Evolutionary conservation across 2,797 vertebrate species (phyloP).

Genomic region (Malurus splendens): DNA sequence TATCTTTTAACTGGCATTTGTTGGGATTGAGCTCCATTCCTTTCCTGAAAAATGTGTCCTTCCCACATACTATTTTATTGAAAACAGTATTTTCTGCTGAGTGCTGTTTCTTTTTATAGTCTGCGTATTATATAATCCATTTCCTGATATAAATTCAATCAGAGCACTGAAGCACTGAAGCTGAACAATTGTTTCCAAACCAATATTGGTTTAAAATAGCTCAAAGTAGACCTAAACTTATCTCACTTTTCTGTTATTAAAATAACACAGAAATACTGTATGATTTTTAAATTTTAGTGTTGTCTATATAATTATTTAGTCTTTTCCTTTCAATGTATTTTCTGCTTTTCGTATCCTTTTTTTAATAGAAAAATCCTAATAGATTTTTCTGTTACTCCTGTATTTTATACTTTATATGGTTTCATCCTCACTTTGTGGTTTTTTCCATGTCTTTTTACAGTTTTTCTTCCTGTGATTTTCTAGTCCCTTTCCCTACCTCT

Average conservation of each 20-base stretch:
- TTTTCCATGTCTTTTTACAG: background rate
- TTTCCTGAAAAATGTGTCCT: background rate
- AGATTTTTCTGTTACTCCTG: background rate
- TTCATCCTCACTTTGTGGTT: background rate
- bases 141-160: background rate
- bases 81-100: background rate
- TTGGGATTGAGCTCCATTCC: background rate
- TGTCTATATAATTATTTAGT: background rate
- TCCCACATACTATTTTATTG: background rate
- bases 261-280: background rate
- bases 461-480: background rate
- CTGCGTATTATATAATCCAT: background rate
- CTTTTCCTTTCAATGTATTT: background rate
- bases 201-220: background rate
- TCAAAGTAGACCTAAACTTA: background rate
- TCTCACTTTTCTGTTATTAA: background rate
- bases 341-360: background rate
- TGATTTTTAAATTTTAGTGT: background rate
- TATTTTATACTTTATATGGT: background rate
- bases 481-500: background rate
- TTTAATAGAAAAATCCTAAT: too few species aligned
- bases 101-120: background rate
- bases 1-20: background rate
- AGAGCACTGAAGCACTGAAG: background rate
- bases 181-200: background rate